Conservation (phyloP, 2,888 invertebrate genomes). For the Kuschelorhynchus macadamiae region DNA sequence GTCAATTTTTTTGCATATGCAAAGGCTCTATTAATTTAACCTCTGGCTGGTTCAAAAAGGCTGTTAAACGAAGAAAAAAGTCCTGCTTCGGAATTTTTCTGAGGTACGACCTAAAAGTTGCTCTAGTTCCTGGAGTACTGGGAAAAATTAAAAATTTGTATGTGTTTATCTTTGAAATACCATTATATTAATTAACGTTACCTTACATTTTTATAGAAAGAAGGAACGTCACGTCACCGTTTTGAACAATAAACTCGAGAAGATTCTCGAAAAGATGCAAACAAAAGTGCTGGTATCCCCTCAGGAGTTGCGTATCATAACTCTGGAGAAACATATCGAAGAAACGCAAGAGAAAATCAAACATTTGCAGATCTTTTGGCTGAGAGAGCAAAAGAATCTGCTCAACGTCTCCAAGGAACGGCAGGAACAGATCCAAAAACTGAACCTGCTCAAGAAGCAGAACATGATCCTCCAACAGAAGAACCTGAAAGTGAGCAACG, state of each 20-base stretch:
- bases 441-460: slow-evolving; percentile 80
- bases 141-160: no score
- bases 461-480: slow-evolving; percentile 81
- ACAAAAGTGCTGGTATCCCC: slow-evolving; percentile 69
- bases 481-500: slow-evolving; percentile 77
- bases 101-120: no score
- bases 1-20: no score
- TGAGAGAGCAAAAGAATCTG: slow-evolving; percentile 81
- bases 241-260: slow-evolving; percentile 71
- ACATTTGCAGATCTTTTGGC: slow-evolving; percentile 80
- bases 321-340: slow-evolving; percentile 77
- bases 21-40: no score
- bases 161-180: no score
- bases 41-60: no score
- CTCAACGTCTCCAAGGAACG: slow-evolving; percentile 79
- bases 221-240: slow-evolving; percentile 71
- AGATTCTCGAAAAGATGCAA: slow-evolving; percentile 69
- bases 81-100: no score
- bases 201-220: slow-evolving; percentile 57
- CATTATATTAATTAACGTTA: no score
- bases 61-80: no score
- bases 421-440: slow-evolving; percentile 77
- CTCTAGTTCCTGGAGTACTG: no score
- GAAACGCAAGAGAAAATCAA: slow-evolving; percentile 75
- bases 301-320: slow-evolving; percentile 75